A percentile compares a stretch with the other conserved stretches of the same genome.
Conservation (phyloP, 1,140 invertebrate genomes). For the Caenorhabditis remanei region DNA sequence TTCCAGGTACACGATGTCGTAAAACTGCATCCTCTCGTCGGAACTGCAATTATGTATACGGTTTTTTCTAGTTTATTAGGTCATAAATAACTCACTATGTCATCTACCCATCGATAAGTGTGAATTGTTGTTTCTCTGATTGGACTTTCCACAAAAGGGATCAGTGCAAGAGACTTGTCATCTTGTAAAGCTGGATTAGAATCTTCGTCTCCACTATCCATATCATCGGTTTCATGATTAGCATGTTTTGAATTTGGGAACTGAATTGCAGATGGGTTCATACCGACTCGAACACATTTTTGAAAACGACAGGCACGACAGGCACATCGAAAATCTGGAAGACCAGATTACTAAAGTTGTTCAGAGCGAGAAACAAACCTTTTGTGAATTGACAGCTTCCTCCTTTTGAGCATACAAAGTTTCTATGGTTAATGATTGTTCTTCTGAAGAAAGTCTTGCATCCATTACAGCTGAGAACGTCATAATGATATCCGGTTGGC, state of each 20-base stretch:
- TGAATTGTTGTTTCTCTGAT: constrained; percentile 32
- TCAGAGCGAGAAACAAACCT: constrained; percentile 28
- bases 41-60: background rate
- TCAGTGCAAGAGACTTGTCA: background rate
- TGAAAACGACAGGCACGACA: constrained; percentile 65
- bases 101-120: constrained; percentile 29
- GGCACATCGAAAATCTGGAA: constrained; percentile 67
- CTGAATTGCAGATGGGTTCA: constrained; percentile 62
- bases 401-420: constrained; percentile 60
- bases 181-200: background rate
- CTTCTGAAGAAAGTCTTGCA: constrained; percentile 67
- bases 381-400: constrained; percentile 65
- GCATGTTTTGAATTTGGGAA: constrained; percentile 1
- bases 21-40: constrained; percentile 41
- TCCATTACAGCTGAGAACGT: constrained; percentile 68
- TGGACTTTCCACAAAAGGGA: background rate
- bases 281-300: constrained; percentile 64
- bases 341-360: background rate
- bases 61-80: too few relatives aligned
- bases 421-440: constrained; percentile 58
- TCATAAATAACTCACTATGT: background rate
- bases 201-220: constrained; percentile 28
- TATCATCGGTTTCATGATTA: background rate
- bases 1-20: constrained; percentile 24
- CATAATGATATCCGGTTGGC: constrained; percentile 67